Evolutionary conservation across 2,797 vertebrate genomes (phyloP), one percentile per base, ranked within the genome.

Genomic region (Phrynocephalus guinanensis): DNA sequence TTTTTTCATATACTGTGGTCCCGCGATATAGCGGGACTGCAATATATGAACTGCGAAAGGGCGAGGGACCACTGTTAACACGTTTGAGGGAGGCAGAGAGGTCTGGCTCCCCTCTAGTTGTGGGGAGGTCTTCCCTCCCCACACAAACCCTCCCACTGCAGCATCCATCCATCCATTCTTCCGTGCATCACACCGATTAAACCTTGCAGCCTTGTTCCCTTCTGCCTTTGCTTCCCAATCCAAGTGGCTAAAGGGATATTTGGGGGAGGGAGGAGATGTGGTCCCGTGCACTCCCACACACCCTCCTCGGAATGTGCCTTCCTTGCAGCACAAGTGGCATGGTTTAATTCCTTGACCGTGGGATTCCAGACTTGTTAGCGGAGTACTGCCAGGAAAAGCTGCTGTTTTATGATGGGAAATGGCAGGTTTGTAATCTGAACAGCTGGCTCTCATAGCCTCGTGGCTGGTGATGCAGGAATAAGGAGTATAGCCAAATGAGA

Each of bases 401-500:
- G 52, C 28, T 30, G 26, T 56, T 44, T 33, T 56, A 30, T 33
- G 50, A 56, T 68, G 67, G 10, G 5, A 82, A 73, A 83, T 83
- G 82, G 50, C 48, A 72, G 50, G 68, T 83, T 30, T 83, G 48
- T 83, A 82, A 52, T 82, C 20, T 18, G n/a, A 83, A 56, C 67
- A 83, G 82, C 81, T 68, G 81, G 81, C 15, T 26, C 44, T 13
- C 38, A 70, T 48, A 28, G 70, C 44, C 44, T 26, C 48, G 1
- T 68, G 66, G 13, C 26, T 2, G 11, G 10, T 22, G 75, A 76
- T 24, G 44, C 75, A n/a, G 15, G 16, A 70, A 50, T 44, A 70
- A n/a, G 66, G 81, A 70, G 44, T 16, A 44, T 16, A 16, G 1
- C 6, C 26, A 7, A 52, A 79, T 52, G 30, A 28, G 50, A 48